Evolutionary conservation across 1,140 invertebrate species (phyloP), one percentile per base, ranked within the genome.

Genomic region (Drosophila novamexicana): DNA sequence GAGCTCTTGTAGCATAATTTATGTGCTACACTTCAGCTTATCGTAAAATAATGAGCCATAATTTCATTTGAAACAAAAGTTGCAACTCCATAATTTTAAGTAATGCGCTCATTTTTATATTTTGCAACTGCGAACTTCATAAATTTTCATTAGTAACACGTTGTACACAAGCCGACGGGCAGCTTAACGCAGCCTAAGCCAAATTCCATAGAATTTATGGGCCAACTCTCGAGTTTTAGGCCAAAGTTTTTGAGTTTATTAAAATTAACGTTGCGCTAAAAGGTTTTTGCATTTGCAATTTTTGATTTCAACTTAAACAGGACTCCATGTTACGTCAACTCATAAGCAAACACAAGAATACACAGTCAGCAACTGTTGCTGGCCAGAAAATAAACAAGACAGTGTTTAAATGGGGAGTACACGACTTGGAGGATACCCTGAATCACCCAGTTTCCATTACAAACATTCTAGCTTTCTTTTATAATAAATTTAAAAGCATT

Each of bases 131-230:
- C 77, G 4, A 29, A 77, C 72, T 83, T 74, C 83, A 86, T 86
- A 86, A 88, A 89, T 86, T 86, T 86, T 80, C 83, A 86, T 86
- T 86, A 77, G 58, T 57, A 49, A 40, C 34, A 86, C 78, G 78
- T 75, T 75, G 76, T 78, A 71, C 53, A 77, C 74, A 69, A 81
- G 81, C 73, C 57, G 18, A 53, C 40, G 37, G 42, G 53, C 59
- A 47, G 71, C 71, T 73, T 76, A 70, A 74, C 4, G 32, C 52
- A 61, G 36, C 56, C 44, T 42, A 65, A 81, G 49, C 59, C 53
- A 18, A 77, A 56, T 61, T 54, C 34, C 57, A 56, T 69, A 6
- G 12, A 68, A 54, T 54, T 68, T 68, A 62, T 69, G 42, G 36
- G 36, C 14, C 36, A 29, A 44, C 56, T 45, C 29, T 12, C 29